phyloP scores from a whole-genome alignment of 2,888 invertebrate species.

The Drosophila hamatofila region DNA sequence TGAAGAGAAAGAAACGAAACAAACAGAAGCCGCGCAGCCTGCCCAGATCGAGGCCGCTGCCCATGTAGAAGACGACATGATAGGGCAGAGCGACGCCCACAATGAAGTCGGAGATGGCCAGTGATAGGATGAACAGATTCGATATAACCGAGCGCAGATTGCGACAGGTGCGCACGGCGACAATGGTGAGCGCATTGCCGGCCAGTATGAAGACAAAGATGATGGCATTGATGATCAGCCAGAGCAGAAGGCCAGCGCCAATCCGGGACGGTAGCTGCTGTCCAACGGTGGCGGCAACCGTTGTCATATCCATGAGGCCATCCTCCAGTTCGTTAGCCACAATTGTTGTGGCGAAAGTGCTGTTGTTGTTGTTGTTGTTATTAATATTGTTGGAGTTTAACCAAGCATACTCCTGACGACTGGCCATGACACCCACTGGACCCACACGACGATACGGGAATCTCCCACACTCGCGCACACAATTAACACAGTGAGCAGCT shows the following conservation, averaged over 20 bases:
- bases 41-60: conserved; percentile 87
- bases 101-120: conserved; percentile 92
- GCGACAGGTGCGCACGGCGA: conserved; percentile 90
- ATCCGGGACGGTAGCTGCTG: conserved; percentile 13
- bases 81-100: conserved; percentile 92
- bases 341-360: neutral
- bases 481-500: conserved; percentile 22
- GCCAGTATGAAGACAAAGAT: conserved; percentile 89
- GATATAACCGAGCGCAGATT: conserved; percentile 90
- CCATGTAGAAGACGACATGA: conserved; percentile 91
- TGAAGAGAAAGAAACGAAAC: conserved; percentile 90
- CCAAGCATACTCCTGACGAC: conserved; percentile 33
- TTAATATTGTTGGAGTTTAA: conserved; percentile 14
- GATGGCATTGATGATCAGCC: conserved; percentile 89
- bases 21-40: conserved; percentile 88
- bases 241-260: conserved; percentile 80
- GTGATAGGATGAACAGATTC: conserved; percentile 91
- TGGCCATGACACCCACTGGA: conserved; percentile 26
- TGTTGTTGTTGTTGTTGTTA: conserved; percentile 10
- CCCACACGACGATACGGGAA: conserved; percentile 38
- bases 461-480: conserved; percentile 34
- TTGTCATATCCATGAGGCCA: conserved; percentile 7
- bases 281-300: neutral
- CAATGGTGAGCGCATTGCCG: conserved; percentile 91
- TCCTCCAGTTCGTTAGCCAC: neutral